These are phyloP conservation scores for Aphis gossypii DNA, from an alignment of 1,140 invertebrate genomes.

Conservation along the genomic window DNA sequence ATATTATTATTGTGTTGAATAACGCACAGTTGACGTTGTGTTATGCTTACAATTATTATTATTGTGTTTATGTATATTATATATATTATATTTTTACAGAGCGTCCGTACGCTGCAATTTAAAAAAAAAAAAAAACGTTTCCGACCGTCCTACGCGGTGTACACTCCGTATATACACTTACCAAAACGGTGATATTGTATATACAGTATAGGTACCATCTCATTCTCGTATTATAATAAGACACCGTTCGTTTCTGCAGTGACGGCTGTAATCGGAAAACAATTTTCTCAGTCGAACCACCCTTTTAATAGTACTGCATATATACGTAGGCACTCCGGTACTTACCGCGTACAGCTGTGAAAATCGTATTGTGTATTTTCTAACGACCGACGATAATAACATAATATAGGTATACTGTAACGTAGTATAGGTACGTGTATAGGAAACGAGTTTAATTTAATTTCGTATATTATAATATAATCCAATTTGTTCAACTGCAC, in stretches of 20 bases:
- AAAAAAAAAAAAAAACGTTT: not conserved
- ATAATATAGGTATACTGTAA: not conserved
- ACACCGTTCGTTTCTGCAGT: not conserved
- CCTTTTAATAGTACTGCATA: not conserved
- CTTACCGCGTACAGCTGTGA: not conserved
- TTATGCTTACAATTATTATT: not conserved
- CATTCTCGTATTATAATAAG: not conserved
- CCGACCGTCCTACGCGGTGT: not conserved
- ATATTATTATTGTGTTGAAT: not conserved
- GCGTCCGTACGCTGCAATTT: not conserved
- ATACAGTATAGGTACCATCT: not conserved
- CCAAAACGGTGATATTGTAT: not conserved
- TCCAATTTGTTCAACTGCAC: too few relatives aligned
- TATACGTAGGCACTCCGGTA: not conserved
- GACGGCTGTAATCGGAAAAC: not conserved
- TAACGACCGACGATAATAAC: not conserved
- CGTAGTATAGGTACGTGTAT: not conserved
- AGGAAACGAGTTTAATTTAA: not conserved
- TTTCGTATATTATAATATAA: too few relatives aligned
- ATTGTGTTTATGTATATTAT: too few relatives aligned
- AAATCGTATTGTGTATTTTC: not conserved
- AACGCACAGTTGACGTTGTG: not conserved
- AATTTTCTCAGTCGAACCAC: not conserved
- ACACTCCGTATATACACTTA: not conserved
- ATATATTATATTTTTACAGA: not conserved